phyloP scores from a whole-genome alignment of 1,140 invertebrate species.

The Aplysia californica region DNA sequence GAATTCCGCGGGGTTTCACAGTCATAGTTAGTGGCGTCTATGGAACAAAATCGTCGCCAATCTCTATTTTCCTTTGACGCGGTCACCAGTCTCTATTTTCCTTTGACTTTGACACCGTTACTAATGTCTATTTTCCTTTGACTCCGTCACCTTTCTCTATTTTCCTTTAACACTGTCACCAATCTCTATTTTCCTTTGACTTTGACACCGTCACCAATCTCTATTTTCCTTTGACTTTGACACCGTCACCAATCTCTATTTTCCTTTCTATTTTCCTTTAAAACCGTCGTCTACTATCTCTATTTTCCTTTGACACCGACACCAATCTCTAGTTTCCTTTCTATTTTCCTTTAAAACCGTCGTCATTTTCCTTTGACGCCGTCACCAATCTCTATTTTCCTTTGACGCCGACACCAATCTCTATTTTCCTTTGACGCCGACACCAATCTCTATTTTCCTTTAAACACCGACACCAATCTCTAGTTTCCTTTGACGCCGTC shows the following conservation, averaged over 20 bases:
- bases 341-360: not conserved
- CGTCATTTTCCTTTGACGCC: conserved; percentile 14
- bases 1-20: too few relatives aligned
- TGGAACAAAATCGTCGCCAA: too few relatives aligned
- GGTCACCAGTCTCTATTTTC: conserved; percentile 27
- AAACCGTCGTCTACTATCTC: conserved; percentile 26
- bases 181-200: conserved; percentile 31
- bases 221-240: conserved; percentile 19
- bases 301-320: not conserved
- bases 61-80: conserved; percentile 23
- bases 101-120: conserved; percentile 27
- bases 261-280: conserved; percentile 2
- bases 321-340: not conserved
- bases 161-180: conserved; percentile 17
- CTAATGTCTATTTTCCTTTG: conserved; percentile 21
- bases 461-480: not conserved
- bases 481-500: not conserved
- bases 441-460: conserved; percentile 13
- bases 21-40: too few relatives aligned
- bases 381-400: conserved; percentile 14
- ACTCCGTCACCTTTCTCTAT: too few relatives aligned
- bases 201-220: conserved; percentile 25
- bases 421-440: not conserved
- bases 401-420: not conserved
- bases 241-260: not conserved